Conservation (phyloP, 1,140 invertebrate species). For the Ceratosolen solmsi region DNA sequence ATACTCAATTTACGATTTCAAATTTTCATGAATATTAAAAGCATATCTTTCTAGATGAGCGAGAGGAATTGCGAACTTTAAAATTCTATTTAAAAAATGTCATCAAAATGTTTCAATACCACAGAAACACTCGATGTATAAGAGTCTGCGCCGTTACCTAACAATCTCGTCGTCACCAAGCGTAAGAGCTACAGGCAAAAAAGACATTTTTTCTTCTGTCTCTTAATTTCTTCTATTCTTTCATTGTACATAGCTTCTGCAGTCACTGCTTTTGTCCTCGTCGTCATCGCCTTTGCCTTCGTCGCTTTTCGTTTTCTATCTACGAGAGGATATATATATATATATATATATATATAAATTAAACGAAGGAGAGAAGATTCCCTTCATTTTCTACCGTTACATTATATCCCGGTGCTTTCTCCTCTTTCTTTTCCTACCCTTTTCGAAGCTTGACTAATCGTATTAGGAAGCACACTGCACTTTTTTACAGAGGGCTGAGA, state of each 20-base stretch:
- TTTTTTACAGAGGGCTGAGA: not conserved
- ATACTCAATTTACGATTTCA: too few relatives aligned
- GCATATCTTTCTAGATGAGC: not conserved
- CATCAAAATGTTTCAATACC: not conserved
- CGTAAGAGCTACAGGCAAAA: not conserved
- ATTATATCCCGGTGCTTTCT: not conserved
- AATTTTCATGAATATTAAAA: too few relatives aligned
- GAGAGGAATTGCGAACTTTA: not conserved
- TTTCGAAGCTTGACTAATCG: conserved; percentile 51
- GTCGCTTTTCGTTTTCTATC: not conserved
- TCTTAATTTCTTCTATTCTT: conserved; percentile 16
- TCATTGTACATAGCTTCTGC: conserved; percentile 6
- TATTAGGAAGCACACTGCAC: conserved; percentile 52
- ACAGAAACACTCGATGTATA: not conserved
- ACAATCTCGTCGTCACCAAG: not conserved
- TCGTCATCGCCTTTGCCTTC: not conserved
- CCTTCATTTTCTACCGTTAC: not conserved
- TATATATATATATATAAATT: too few relatives aligned
- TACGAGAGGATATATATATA: not conserved
- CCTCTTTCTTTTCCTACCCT: conserved; percentile 39
- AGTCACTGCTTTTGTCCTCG: not conserved
- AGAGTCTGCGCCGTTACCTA: not conserved
- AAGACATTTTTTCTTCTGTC: not conserved
- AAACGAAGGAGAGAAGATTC: too few relatives aligned
- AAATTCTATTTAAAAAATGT: not conserved